Percentiles rank a stretch among this genome's conserved stretches.
Evolutionary conservation across 2,113 vertebrate genomes (phyloP).

Genomic region (Halcyon malimbica): DNA sequence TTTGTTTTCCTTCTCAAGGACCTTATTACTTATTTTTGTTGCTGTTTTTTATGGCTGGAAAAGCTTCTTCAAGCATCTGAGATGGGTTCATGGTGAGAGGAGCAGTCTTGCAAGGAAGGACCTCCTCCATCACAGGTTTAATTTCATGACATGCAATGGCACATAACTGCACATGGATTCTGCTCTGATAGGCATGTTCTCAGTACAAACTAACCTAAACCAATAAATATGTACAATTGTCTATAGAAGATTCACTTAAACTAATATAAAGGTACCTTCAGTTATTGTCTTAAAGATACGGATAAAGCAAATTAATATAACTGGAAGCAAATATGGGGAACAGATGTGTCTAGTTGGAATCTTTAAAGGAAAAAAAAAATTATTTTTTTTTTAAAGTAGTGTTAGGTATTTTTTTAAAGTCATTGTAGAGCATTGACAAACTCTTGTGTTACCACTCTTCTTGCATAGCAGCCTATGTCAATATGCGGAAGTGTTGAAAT

Average conservation of each 20-base stretch:
- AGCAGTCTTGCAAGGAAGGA: neutral
- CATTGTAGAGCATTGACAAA: neutral
- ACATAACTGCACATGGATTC: neutral
- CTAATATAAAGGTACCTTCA: neutral
- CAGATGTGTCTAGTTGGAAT: neutral
- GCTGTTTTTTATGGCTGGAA: neutral
- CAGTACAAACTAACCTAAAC: neutral
- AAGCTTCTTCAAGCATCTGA: neutral
- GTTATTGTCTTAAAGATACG: neutral
- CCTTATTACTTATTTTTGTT: neutral
- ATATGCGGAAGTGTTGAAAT: neutral
- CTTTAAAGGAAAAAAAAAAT: too few relatives aligned
- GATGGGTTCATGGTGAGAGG: neutral
- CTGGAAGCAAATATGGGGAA: neutral
- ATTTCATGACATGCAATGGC: accelerated
- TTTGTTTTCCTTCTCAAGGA: neutral
- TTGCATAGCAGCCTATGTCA: accelerated
- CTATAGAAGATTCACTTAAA: neutral
- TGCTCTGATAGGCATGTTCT: neutral
- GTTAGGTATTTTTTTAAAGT: neutral
- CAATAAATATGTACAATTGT: neutral
- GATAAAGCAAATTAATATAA: neutral
- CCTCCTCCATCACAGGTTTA: neutral
- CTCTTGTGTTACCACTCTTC: neutral
- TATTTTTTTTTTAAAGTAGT: too few relatives aligned